These are phyloP conservation scores for Lepidochrysops patricia DNA, from an alignment of 2,888 invertebrate genomes.

Conservation along the genomic window DNA sequence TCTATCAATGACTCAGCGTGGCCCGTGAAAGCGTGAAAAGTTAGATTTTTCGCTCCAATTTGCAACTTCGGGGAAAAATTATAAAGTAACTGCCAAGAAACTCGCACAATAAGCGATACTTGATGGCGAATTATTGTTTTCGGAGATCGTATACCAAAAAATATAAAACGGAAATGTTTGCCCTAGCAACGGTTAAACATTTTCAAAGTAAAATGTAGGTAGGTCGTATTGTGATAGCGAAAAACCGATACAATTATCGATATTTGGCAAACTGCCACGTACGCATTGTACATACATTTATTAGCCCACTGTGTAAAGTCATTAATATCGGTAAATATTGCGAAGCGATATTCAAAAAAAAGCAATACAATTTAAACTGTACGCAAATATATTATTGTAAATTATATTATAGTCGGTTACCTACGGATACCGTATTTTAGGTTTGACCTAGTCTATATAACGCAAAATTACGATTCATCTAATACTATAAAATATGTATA, in stretches of 20 bases:
- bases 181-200: background rate
- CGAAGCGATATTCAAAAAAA: background rate
- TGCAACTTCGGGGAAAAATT: background rate
- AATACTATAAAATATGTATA: no score
- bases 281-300: background rate
- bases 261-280: background rate
- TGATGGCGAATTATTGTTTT: background rate
- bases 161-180: no score
- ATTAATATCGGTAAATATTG: background rate
- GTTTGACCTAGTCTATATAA: no score
- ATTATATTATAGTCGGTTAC: no score
- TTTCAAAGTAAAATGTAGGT: background rate
- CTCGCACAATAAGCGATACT: background rate
- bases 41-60: background rate
- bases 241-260: background rate
- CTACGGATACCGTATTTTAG: no score
- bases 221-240: constrained; percentile 5
- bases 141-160: background rate
- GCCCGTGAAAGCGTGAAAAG: constrained; percentile 16
- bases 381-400: no score
- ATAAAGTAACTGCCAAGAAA: background rate
- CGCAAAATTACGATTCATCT: no score
- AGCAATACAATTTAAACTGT: background rate
- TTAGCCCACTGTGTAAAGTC: background rate
- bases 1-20: constrained; percentile 37